These are phyloP conservation scores for Chloroceryle amazona DNA, from an alignment of 2,797 vertebrate species.

Conservation along the genomic window DNA sequence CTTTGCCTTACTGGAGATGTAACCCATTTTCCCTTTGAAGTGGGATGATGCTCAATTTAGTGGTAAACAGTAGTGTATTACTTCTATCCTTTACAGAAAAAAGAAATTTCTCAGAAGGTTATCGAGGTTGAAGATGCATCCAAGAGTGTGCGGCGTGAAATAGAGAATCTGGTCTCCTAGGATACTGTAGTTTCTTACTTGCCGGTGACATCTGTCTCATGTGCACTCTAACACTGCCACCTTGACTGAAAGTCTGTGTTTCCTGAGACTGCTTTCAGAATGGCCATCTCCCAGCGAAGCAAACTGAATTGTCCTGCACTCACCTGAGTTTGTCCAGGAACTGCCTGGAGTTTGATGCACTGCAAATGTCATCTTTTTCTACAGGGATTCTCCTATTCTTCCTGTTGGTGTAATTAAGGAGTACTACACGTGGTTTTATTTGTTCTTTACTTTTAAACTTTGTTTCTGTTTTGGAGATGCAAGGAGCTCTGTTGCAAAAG, in stretches of 20 bases:
- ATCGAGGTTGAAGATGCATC: neutral
- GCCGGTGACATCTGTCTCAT: accelerated
- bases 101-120: constrained; percentile 25
- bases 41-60: accelerated
- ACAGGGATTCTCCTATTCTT: neutral
- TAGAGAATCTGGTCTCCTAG: constrained; percentile 25
- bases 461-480: neutral
- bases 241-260: neutral
- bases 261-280: neutral
- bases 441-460: neutral
- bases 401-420: neutral
- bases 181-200: neutral
- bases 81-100: constrained; percentile 40
- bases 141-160: neutral
- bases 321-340: neutral
- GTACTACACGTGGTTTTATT: neutral
- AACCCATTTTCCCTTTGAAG: accelerated
- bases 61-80: neutral
- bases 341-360: neutral
- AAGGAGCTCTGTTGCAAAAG: neutral
- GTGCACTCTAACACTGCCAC: neutral
- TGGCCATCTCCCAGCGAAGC: neutral
- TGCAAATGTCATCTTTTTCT: neutral
- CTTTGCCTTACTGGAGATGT: accelerated
- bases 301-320: neutral